These are phyloP conservation scores for Haliaeetus leucogaster DNA, from an alignment of 2,113 vertebrate species.

Conservation along the genomic window DNA sequence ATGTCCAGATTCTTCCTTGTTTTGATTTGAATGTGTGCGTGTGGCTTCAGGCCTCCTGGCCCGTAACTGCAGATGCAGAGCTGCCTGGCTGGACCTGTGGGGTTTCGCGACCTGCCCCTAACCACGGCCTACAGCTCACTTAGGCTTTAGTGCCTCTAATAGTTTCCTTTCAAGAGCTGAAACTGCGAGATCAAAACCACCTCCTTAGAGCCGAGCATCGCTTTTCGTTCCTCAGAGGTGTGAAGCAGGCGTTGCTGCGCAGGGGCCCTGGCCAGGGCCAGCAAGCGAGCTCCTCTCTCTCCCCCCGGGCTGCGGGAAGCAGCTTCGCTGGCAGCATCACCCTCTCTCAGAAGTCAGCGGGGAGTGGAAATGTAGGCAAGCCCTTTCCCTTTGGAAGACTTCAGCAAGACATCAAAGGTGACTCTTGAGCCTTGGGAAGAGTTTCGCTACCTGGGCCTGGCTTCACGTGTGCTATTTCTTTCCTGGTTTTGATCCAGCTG, in stretches of 20 bases:
- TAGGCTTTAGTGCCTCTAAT: not conserved
- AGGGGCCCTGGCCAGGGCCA: not conserved
- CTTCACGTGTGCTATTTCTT: not conserved
- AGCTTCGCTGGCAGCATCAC: not conserved
- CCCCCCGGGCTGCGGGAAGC: too few species aligned
- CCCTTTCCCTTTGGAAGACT: not conserved
- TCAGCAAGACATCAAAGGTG: not conserved
- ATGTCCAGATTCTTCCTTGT: not conserved
- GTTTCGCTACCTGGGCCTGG: not conserved
- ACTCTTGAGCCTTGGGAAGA: not conserved
- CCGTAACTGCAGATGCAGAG: not conserved
- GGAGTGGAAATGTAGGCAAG: not conserved
- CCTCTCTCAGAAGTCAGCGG: rapidly evolving
- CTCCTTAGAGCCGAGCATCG: rapidly evolving
- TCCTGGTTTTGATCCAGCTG: not conserved
- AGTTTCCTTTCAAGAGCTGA: not conserved
- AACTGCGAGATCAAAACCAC: not conserved
- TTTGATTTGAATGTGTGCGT: rapidly evolving
- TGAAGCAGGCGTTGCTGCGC: not conserved
- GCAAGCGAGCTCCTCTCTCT: not conserved
- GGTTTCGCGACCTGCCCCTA: not conserved
- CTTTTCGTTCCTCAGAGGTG: not conserved
- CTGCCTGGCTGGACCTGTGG: not conserved
- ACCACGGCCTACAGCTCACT: not conserved
- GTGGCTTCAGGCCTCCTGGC: not conserved